These are phyloP conservation scores for Triplophysa yarkandensis DNA, from an alignment of 2,797 vertebrate species.

Conservation along the genomic window DNA sequence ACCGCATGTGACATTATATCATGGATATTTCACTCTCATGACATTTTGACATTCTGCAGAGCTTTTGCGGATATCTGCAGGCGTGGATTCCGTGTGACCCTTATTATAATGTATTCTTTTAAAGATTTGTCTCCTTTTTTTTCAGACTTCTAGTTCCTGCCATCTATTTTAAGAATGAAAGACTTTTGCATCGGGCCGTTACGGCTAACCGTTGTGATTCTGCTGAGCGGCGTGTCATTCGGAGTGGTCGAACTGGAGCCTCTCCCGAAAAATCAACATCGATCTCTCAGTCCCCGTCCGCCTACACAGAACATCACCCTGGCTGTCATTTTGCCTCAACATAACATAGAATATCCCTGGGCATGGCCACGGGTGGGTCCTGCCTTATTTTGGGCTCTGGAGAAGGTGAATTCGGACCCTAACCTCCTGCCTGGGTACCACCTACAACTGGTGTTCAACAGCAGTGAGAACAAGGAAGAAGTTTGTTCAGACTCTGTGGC, in stretches of 20 bases:
- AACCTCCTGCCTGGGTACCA: slow-evolving; percentile 73
- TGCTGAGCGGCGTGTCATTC: slow-evolving; percentile 50
- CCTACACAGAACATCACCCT: slow-evolving; percentile 73
- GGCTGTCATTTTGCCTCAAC: slow-evolving; percentile 82
- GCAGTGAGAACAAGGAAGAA: slow-evolving; percentile 79
- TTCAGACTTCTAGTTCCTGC: slow-evolving; percentile 29
- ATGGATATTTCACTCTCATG: too few relatives aligned
- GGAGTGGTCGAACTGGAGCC: slow-evolving; percentile 48
- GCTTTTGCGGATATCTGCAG: too few relatives aligned
- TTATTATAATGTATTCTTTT: neutral
- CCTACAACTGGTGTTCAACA: slow-evolving; percentile 72
- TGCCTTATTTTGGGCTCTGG: slow-evolving; percentile 76
- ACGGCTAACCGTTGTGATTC: slow-evolving; percentile 43
- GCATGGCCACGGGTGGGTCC: slow-evolving; percentile 88
- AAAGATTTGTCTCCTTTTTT: slow-evolving; percentile 17
- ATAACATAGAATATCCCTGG: slow-evolving; percentile 87
- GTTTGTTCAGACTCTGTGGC: slow-evolving; percentile 85
- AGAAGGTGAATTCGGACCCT: slow-evolving; percentile 70
- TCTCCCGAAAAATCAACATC: neutral
- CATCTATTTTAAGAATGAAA: slow-evolving; percentile 37
- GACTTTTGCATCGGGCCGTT: slow-evolving; percentile 18
- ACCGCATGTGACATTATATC: too few relatives aligned
- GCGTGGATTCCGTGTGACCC: neutral
- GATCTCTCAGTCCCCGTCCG: neutral
- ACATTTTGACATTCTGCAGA: too few relatives aligned